A percentile compares a stretch with the other conserved stretches of the same genome.
phyloP scores from a whole-genome alignment of 2,888 invertebrate species.

The Hyles lineata region DNA sequence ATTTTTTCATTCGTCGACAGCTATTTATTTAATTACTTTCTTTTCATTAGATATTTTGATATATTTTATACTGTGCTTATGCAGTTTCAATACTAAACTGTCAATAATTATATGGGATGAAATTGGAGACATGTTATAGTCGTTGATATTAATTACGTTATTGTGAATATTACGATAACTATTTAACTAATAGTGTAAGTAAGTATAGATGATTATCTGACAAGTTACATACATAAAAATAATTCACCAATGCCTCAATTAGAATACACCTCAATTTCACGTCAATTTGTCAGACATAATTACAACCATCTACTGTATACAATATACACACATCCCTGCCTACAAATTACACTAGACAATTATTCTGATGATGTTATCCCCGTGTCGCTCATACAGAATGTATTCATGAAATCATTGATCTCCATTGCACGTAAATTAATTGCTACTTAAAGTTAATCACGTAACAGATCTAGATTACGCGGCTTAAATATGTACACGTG shows the following conservation, averaged over 20 bases:
- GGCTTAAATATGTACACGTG: background rate
- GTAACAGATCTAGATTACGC: conserved; percentile 8
- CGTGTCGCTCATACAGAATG: conserved; percentile 11
- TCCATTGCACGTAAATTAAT: background rate
- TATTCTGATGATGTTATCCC: background rate
- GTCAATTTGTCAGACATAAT: no score
- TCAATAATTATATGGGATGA: no score
- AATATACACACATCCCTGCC: background rate
- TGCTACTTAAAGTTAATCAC: conserved; percentile 4
- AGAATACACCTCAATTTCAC: no score
- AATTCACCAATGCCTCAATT: no score
- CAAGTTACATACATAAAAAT: no score
- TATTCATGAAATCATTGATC: conserved; percentile 17
- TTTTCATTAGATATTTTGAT: background rate
- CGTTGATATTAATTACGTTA: no score
- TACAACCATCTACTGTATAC: background rate
- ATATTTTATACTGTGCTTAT: background rate
- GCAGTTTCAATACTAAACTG: no score
- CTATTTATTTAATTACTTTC: background rate
- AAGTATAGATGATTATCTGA: no score
- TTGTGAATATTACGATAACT: no score
- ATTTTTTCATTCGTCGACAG: background rate
- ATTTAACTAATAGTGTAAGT: no score
- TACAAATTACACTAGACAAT: background rate
- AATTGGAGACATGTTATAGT: no score